phyloP scores from a whole-genome alignment of 2,888 invertebrate genomes.

The Choreutis nemorana region DNA sequence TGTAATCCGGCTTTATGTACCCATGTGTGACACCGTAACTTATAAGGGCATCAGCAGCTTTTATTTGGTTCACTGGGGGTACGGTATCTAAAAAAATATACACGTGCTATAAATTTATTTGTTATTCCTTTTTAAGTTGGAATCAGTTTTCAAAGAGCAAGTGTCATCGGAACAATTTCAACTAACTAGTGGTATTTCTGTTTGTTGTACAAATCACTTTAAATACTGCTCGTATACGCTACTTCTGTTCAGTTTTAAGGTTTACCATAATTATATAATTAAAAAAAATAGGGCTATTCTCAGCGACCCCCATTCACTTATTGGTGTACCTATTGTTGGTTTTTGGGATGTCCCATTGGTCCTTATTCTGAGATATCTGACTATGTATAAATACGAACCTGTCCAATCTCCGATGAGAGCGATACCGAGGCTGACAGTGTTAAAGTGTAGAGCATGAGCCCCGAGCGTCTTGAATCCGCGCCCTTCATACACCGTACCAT shows the following conservation, averaged over 20 bases:
- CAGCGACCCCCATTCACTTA: too few species aligned
- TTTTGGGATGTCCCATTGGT: too few species aligned
- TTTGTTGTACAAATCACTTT: too few species aligned
- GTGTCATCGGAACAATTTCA: background rate
- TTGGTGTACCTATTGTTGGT: too few species aligned
- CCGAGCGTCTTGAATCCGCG: constrained; percentile 74
- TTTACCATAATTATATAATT: too few species aligned
- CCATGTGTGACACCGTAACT: constrained; percentile 68
- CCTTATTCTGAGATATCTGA: too few species aligned
- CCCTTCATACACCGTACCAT: constrained; percentile 73
- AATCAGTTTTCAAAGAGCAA: too few species aligned
- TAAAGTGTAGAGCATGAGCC: constrained; percentile 75
- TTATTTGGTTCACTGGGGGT: constrained; percentile 67
- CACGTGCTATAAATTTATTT: background rate
- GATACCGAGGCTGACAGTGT: constrained; percentile 72
- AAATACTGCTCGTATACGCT: too few species aligned
- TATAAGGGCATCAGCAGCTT: constrained; percentile 67
- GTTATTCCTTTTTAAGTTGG: too few species aligned
- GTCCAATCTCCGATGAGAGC: constrained; percentile 74
- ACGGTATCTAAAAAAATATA: constrained; percentile 44
- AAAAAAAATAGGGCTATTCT: too few species aligned
- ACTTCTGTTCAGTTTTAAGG: too few species aligned
- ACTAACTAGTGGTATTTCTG: too few species aligned
- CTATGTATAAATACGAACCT: constrained; percentile 52
- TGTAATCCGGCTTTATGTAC: constrained; percentile 64